Evolutionary conservation across 2,113 vertebrate species (phyloP).

Genomic region (Rattus rattus): DNA sequence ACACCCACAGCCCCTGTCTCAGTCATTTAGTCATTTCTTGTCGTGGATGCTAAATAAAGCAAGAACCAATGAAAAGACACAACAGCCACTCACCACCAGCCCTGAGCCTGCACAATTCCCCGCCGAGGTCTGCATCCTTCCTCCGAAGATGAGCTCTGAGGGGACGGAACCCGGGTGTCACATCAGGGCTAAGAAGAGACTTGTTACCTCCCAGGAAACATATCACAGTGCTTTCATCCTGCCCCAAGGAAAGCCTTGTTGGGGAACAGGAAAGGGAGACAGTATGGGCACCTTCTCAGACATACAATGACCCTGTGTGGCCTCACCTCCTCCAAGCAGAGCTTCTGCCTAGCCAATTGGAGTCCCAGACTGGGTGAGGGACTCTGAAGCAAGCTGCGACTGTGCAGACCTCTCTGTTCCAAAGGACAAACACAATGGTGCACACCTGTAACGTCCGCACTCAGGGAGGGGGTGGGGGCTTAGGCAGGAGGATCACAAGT

Average conservation of each 20-base stretch:
- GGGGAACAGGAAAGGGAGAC: too few relatives aligned
- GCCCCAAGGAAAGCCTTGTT: background rate
- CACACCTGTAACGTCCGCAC: background rate
- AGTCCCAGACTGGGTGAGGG: background rate
- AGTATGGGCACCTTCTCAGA: background rate
- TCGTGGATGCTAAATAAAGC: background rate
- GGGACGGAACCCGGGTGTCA: background rate
- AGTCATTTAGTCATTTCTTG: background rate
- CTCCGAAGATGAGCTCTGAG: background rate
- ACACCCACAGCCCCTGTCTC: background rate
- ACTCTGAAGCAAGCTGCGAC: background rate
- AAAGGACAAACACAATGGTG: background rate
- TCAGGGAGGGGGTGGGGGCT: rapidly evolving
- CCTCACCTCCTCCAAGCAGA: background rate
- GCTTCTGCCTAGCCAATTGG: background rate
- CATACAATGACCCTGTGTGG: background rate
- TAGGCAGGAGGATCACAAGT: background rate
- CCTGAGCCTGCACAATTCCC: background rate
- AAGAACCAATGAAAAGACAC: background rate
- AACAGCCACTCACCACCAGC: rapidly evolving
- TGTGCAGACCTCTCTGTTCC: background rate
- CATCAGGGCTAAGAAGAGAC: background rate
- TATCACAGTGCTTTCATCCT: background rate
- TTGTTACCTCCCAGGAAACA: background rate
- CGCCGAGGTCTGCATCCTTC: background rate